Conservation (phyloP, 2,113 vertebrate species). For the Misgurnus anguillicaudatus region DNA sequence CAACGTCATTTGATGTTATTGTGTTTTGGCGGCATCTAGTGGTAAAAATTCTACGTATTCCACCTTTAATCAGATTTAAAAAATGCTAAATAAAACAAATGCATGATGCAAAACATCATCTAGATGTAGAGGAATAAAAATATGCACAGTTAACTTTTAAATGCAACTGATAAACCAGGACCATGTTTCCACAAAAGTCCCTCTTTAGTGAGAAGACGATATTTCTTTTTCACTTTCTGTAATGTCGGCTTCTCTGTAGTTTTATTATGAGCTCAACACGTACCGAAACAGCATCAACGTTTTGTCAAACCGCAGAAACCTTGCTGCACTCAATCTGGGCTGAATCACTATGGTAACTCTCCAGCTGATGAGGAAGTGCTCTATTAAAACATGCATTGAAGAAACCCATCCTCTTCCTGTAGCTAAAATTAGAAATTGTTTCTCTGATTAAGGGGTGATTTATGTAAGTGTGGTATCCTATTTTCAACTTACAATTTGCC, state of each 20-base stretch:
- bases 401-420: conserved; percentile 71
- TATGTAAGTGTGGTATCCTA: conserved; percentile 67
- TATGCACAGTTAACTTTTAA: neutral
- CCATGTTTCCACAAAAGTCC: neutral
- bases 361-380: conserved; percentile 47
- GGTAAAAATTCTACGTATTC: too few species aligned
- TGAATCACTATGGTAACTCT: conserved; percentile 46
- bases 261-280: conserved; percentile 5
- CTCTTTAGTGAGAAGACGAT: neutral
- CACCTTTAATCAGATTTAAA: too few species aligned
- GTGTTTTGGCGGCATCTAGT: too few species aligned
- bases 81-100: neutral
- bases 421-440: conserved; percentile 74
- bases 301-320: conserved; percentile 33
- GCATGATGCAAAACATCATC: neutral
- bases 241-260: neutral
- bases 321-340: conserved; percentile 27
- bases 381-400: conserved; percentile 44
- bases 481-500: conserved; percentile 62
- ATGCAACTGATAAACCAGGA: neutral
- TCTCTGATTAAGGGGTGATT: conserved; percentile 72
- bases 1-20: too few species aligned
- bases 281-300: conserved; percentile 3
- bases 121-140: neutral
- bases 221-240: conserved; percentile 1